Conservation (phyloP, 2,797 vertebrate genomes). For the Alosa sapidissima region DNA sequence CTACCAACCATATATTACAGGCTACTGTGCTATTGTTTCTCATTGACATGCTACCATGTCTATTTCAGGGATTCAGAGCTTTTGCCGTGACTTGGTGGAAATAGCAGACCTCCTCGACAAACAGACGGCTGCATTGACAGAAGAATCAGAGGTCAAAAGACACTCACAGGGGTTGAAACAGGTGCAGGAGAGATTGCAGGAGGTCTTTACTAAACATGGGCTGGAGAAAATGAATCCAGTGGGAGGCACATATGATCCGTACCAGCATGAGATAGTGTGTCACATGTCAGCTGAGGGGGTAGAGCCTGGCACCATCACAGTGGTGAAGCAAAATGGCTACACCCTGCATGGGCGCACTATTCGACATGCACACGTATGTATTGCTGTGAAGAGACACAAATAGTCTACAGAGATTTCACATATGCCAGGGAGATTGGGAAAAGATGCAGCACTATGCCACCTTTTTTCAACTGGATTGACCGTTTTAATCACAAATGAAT, state of each 20-base stretch:
- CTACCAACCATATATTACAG: neutral
- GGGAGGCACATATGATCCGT: slow-evolving; percentile 79
- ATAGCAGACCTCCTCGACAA: slow-evolving; percentile 84
- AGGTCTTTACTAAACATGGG: slow-evolving; percentile 82
- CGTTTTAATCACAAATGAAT: neutral
- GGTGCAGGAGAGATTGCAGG: slow-evolving; percentile 78
- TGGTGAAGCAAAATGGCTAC: slow-evolving; percentile 82
- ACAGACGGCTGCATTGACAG: slow-evolving; percentile 61
- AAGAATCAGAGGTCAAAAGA: slow-evolving; percentile 60
- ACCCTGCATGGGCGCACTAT: slow-evolving; percentile 85
- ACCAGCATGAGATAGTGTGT: slow-evolving; percentile 82
- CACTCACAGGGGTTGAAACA: slow-evolving; percentile 70
- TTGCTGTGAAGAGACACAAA: slow-evolving; percentile 79
- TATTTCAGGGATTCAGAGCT: slow-evolving; percentile 82
- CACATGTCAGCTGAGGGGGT: slow-evolving; percentile 76
- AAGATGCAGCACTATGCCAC: neutral
- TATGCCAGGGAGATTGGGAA: neutral
- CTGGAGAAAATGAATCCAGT: slow-evolving; percentile 83
- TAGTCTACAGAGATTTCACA: slow-evolving; percentile 27
- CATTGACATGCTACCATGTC: neutral
- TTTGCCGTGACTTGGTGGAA: slow-evolving; percentile 85
- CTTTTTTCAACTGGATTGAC: neutral
- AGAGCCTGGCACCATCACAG: slow-evolving; percentile 76
- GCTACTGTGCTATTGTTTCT: neutral
- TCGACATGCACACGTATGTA: slow-evolving; percentile 79